A percentile compares a stretch with the other conserved stretches of the same genome.
phyloP scores from a whole-genome alignment of 2,888 invertebrate species.

The Drosophila maculinotata region DNA sequence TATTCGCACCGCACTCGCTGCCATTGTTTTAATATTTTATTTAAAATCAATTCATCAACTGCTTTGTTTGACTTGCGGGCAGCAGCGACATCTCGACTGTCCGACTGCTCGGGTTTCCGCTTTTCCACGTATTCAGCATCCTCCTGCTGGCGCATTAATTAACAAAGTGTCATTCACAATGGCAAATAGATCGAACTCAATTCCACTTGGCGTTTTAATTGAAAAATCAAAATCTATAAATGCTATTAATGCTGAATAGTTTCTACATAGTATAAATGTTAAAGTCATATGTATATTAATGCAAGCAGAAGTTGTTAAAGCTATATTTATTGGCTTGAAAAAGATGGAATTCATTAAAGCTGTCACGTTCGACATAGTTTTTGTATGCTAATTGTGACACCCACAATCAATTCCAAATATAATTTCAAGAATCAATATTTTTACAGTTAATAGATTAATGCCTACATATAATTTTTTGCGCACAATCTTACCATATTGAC shows the following conservation, averaged over 20 bases:
- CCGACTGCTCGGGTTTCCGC: not conserved
- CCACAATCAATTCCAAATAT: too few species aligned
- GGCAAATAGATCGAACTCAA: conserved; percentile 46
- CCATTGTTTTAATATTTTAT: conserved; percentile 70
- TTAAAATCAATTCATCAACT: conserved; percentile 71
- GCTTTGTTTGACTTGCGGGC: conserved; percentile 61
- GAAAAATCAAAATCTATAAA: conserved; percentile 34
- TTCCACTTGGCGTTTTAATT: conserved; percentile 47
- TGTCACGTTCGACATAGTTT: too few species aligned
- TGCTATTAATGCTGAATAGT: not conserved
- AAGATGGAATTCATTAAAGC: conserved; percentile 3
- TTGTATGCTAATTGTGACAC: too few species aligned
- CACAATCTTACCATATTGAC: too few species aligned
- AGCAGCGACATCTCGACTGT: not conserved
- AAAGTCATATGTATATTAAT: not conserved
- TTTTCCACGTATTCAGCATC: not conserved
- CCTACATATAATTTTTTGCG: too few species aligned
- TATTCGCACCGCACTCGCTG: conserved; percentile 5
- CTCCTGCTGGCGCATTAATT: conserved; percentile 43
- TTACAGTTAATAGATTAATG: too few species aligned
- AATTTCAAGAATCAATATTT: too few species aligned
- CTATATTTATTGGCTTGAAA: too few species aligned
- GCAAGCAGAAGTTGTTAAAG: too few species aligned
- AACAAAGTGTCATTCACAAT: conserved; percentile 57
- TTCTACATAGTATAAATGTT: not conserved